Conservation (phyloP, 2,113 vertebrate genomes). For the Xyliphius kryptos region DNA sequence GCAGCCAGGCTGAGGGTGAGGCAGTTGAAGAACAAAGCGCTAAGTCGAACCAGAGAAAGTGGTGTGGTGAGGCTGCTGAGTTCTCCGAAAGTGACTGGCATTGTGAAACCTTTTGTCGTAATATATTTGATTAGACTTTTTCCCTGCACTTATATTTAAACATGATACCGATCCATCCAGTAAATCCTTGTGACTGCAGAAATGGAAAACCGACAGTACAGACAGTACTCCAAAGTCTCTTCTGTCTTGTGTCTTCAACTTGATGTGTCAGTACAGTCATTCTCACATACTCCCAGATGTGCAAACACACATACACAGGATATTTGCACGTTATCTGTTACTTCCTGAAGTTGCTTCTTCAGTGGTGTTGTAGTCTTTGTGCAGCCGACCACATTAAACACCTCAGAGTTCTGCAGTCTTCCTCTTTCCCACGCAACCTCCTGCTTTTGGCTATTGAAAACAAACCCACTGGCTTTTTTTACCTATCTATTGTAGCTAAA, state of each 20-base stretch:
- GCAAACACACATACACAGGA: neutral
- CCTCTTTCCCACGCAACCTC: conserved; percentile 10
- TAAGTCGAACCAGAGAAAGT: conserved; percentile 55
- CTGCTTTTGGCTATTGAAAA: too few species aligned
- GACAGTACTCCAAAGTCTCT: too few species aligned
- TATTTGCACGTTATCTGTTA: conserved; percentile 19
- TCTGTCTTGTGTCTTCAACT: neutral
- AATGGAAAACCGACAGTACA: too few species aligned
- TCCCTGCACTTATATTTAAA: too few species aligned
- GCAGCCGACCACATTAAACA: conserved; percentile 57
- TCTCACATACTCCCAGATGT: neutral
- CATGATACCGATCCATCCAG: too few species aligned
- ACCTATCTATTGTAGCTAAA: too few species aligned
- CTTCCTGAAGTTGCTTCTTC: conserved; percentile 49
- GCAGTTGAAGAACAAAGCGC: conserved; percentile 55
- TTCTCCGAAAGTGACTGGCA: conserved; percentile 67
- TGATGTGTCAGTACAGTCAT: too few species aligned
- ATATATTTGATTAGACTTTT: neutral
- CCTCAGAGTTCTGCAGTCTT: conserved; percentile 39
- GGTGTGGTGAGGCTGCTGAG: conserved; percentile 58
- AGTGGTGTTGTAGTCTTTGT: conserved; percentile 41
- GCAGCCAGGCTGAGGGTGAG: conserved; percentile 60
- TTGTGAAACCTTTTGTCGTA: conserved; percentile 29
- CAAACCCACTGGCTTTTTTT: too few species aligned
- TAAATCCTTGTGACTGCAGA: too few species aligned